Evolutionary conservation across 1,140 invertebrate genomes (phyloP).

Genomic region (Micrasema minimum): DNA sequence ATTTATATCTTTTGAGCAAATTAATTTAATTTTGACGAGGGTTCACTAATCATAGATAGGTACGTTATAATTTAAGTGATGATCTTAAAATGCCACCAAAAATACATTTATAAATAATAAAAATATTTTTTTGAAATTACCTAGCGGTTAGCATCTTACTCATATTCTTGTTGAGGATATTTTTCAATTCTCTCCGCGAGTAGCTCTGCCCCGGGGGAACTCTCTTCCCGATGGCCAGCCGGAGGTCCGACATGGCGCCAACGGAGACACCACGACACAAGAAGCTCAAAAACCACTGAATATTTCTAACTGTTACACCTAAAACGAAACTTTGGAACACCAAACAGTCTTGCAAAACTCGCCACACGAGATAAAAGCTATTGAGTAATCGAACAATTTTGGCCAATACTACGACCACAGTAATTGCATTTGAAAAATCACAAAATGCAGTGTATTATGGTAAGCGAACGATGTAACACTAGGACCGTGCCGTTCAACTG

Average conservation of each 20-base stretch:
- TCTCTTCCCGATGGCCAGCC: conserved; percentile 65
- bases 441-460: background rate
- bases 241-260: conserved; percentile 61
- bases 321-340: background rate
- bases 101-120: conserved; percentile 19
- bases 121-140: conserved; percentile 55
- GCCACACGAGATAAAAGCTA: too few relatives aligned
- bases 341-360: too few relatives aligned
- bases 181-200: conserved; percentile 62
- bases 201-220: conserved; percentile 61
- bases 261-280: background rate
- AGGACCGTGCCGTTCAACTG: background rate
- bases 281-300: background rate
- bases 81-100: too few relatives aligned
- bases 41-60: too few relatives aligned
- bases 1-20: too few relatives aligned
- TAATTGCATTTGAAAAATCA: too few relatives aligned
- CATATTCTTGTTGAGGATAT: conserved; percentile 65
- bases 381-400: too few relatives aligned
- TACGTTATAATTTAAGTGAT: too few relatives aligned
- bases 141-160: conserved; percentile 66
- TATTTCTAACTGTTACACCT: background rate
- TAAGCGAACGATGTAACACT: background rate
- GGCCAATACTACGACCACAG: background rate
- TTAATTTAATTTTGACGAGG: too few relatives aligned